Conservation (phyloP, 1,140 invertebrate genomes). For the Scaptomyza montana region DNA sequence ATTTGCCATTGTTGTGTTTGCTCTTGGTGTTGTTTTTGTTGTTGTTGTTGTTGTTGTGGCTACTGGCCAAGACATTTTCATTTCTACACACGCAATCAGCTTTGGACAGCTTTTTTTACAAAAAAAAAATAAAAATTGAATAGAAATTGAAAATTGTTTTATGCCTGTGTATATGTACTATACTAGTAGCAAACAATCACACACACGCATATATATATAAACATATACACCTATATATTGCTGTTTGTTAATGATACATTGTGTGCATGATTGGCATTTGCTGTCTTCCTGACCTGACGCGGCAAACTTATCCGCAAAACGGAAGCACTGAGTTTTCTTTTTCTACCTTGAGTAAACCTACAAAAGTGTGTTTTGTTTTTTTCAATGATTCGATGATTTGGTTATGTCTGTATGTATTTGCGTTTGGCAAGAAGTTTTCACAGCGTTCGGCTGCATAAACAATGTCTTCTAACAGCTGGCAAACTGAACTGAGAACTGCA, state of each 20-base stretch:
- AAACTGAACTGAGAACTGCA: slow-evolving; percentile 29
- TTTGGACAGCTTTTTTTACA: slow-evolving; percentile 53
- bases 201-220: not conserved
- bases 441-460: slow-evolving; percentile 63
- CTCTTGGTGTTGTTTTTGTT: slow-evolving; percentile 27
- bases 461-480: slow-evolving; percentile 27
- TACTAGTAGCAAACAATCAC: not conserved
- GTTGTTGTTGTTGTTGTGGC: slow-evolving; percentile 41
- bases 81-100: slow-evolving; percentile 66
- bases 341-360: slow-evolving; percentile 36
- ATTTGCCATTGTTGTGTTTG: slow-evolving; percentile 30
- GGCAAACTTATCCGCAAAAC: slow-evolving; percentile 60
- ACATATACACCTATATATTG: slow-evolving; percentile 1
- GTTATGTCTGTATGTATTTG: slow-evolving; percentile 18
- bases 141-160: slow-evolving; percentile 82
- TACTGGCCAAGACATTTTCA: slow-evolving; percentile 76
- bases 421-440: slow-evolving; percentile 47
- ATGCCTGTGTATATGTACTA: slow-evolving; percentile 27
- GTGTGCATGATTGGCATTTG: slow-evolving; percentile 73
- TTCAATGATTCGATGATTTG: slow-evolving; percentile 56
- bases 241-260: slow-evolving; percentile 63
- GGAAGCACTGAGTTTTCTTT: slow-evolving; percentile 76
- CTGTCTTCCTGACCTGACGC: slow-evolving; percentile 56
- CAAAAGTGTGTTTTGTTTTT: slow-evolving; percentile 59
- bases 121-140: slow-evolving; percentile 71